Evolutionary conservation across 30 jellyfish, hydroid and myxozoan species (phyloP), one percentile per base, ranked within the genome.

Genomic region (Cassiopea andromeda): DNA sequence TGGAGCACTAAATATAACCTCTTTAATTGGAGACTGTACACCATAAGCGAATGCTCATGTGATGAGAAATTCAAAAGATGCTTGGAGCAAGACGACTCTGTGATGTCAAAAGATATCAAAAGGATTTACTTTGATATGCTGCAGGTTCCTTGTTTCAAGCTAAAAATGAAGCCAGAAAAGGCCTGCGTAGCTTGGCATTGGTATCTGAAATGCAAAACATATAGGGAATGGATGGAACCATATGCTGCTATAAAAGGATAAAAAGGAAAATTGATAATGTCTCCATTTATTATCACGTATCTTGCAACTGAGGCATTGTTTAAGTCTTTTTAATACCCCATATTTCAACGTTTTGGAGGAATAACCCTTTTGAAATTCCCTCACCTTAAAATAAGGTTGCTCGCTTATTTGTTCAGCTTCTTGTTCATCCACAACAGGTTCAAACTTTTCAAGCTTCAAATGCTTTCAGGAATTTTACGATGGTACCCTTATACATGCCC

Each of bases 21-120:
- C 54, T 69, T 89, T 82, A 95, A 95, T 85, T 95, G 99, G 99
- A 91, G 99, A 45, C 85, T 97, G 54, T 95, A 54, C 78, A 95
- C 99, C 0, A 87, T 95, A n/a, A 84, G 97, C 67, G 87, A 94
- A 1, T 95, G 99, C 81, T 81, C 71, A 43, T 95, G 99, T 57
- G 99, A 95, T 75, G 87, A 85, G 27, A 72, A 72, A 43, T 95
- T 95, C 61, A 78, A 69, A 7, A 80, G 78, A 54, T 95, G 99
- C 72, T 75, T 95, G 85, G 71, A 83, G 60, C 77, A 91, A 17
- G 98, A 91, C 45, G 77, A 60, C 54, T 79, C 97, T 7, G 2
- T 78, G 60, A n/a, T 73, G 7, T 88, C 98, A 16, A 80, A 83
- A 60, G 99, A 95, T 73, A 84, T 95, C 8, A 74, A 64, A 27